Evolutionary conservation across 2,113 vertebrate species (phyloP), one percentile per base, ranked within the genome.

Genomic region (Nesoenas mayeri): DNA sequence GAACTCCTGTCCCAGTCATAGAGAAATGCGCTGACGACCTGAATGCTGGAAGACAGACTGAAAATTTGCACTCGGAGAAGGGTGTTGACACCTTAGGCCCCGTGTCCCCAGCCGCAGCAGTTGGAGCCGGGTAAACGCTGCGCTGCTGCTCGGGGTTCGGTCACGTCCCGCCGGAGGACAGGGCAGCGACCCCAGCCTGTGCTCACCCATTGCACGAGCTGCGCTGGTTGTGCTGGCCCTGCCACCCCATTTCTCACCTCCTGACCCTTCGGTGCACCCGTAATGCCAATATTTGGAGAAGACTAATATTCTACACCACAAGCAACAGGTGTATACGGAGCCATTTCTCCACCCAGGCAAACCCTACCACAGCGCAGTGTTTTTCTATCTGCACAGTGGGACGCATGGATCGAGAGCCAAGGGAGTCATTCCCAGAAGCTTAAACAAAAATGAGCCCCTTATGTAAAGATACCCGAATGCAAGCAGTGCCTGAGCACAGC

Each of bases 381-480:
- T 79, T 28, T 44, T 15, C 57, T 91, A 16, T 24, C 34, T 81
- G 53, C 40, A 31, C 21, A 8, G 10, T 10, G 48, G 64, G 17
- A 16, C 1, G 0, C 12, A 20, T 53, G 65, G 54, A 40, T 57
- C 1, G 1, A 57, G 64, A 81, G 36, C 60, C 14, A 42, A 62
- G 36, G 22, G 28, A 51, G 17, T 8, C 11, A 4, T 67, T 72
- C 0, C 0, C n/a, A 51, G 71, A 72, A 75, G 12, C 29, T 19
- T 32, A 16, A 79, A 21, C 15, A 34, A 47, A 87, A 38, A 1
- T 2, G 38, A 91, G 22, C 20, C 28, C 24, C 32, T 57, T 69
- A 24, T 1, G 2, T 85, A 61, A 47, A n/a, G 51, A 34, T 5
- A 32, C n/a, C 54, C 1, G 47, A 28, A 14, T 0, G 22, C 4